Percentiles rank a stretch among this genome's conserved stretches.
phyloP scores from a whole-genome alignment of 92 coral and sea anemone genomes.

The Chrysogorgia sp. region DNA sequence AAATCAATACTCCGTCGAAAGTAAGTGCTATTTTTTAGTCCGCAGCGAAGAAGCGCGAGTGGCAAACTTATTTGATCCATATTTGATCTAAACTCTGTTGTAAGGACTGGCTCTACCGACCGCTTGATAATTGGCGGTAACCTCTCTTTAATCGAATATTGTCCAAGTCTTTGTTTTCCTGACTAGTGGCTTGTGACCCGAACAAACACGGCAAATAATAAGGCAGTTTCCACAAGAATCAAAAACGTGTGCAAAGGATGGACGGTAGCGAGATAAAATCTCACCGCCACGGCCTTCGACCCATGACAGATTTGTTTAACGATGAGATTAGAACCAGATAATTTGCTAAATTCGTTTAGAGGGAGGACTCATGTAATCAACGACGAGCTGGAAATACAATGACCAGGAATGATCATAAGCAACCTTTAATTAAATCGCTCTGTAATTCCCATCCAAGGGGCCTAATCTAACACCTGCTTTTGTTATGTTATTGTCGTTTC shows the following conservation, averaged over 20 bases:
- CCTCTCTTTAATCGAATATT: slow-evolving; percentile 34
- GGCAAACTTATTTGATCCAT: neutral
- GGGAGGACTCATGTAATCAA: slow-evolving; percentile 19
- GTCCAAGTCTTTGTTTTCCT: slow-evolving; percentile 30
- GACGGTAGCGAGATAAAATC: slow-evolving; percentile 34
- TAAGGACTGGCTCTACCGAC: slow-evolving; percentile 24
- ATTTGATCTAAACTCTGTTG: neutral
- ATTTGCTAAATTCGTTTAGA: slow-evolving; percentile 32
- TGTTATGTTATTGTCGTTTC: slow-evolving; percentile 20
- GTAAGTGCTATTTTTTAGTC: slow-evolving; percentile 68
- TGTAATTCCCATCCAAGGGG: slow-evolving; percentile 29
- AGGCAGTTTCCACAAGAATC: neutral
- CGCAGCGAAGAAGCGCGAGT: neutral
- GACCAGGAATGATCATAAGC: slow-evolving; percentile 24
- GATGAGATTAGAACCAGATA: slow-evolving; percentile 43
- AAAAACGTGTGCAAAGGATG: slow-evolving; percentile 9
- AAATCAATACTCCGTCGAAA: slow-evolving; percentile 74
- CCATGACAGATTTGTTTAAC: slow-evolving; percentile 37
- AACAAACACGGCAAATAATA: slow-evolving; percentile 34
- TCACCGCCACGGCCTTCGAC: slow-evolving; percentile 25
- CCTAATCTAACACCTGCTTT: slow-evolving; percentile 27
- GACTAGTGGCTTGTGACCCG: slow-evolving; percentile 47
- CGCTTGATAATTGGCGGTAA: slow-evolving; percentile 44
- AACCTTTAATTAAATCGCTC: slow-evolving; percentile 20
- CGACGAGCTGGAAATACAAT: slow-evolving; percentile 28